These are phyloP conservation scores for Gambelia wislizenii DNA, from an alignment of 2,797 vertebrate species.

Conservation along the genomic window DNA sequence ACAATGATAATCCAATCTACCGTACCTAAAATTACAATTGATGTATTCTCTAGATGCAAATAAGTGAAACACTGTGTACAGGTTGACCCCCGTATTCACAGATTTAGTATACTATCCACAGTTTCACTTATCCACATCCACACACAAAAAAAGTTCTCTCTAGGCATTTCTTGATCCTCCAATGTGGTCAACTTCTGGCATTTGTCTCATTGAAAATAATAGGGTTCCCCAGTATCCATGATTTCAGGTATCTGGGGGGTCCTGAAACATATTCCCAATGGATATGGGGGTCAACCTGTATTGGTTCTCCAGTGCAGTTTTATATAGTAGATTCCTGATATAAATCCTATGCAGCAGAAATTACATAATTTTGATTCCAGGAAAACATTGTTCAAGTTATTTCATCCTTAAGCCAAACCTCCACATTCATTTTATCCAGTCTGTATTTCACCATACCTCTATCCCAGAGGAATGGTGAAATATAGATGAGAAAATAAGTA, in stretches of 20 bases:
- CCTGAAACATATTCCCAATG: too few species aligned
- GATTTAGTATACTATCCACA: too few species aligned
- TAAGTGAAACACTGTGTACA: not conserved
- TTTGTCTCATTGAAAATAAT: too few species aligned
- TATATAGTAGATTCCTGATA: not conserved
- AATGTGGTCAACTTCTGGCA: too few species aligned
- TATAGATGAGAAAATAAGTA: not conserved
- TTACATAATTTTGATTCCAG: not conserved
- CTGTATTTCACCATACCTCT: not conserved
- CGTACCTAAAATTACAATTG: not conserved
- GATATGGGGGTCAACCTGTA: too few species aligned
- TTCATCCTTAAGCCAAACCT: not conserved
- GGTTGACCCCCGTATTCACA: too few species aligned
- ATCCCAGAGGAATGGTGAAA: not conserved
- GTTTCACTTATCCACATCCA: too few species aligned
- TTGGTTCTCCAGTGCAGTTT: not conserved
- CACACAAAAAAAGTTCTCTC: too few species aligned
- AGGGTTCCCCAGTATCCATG: too few species aligned
- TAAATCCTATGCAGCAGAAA: not conserved
- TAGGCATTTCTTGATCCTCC: too few species aligned
- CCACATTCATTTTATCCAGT: not conserved
- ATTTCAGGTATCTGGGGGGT: too few species aligned
- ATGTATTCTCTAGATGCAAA: not conserved
- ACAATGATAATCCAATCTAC: not conserved
- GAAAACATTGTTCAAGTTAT: not conserved